Base-by-base conservation (phyloP, 2,888 invertebrate genomes). In the Hyles lineata region DNA sequence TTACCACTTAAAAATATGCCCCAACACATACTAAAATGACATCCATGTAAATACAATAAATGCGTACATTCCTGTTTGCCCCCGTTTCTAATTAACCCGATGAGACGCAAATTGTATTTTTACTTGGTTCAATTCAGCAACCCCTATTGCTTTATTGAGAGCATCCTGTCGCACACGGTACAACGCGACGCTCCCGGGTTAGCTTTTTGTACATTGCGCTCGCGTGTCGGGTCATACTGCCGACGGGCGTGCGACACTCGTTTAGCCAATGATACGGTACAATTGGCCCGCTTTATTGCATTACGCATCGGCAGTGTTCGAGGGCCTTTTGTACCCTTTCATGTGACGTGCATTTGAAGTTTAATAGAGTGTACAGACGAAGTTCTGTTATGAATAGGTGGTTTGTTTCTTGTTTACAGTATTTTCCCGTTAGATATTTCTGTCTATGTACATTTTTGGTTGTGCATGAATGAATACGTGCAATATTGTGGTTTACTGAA, bases 191-290 rank as follows among this genome's bases (percentile, higher is more conserved):
- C 23, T 67, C 67, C 67, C 50, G 67, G 50, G 15, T 23, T 23
- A 67, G 67, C 67, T 67, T 67, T 67, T 67, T 50, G 67, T 50
- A 43, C 43, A 67, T 67, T 50, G 23, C 67, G 43, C 43, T 67
- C 67, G 67, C 67, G 67, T 67, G 67, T 67, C 67, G 50, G 67
- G 50, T 50, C 50, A 67, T 50, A 67, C 23, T 23, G 43, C 43
- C 67, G 63, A 50, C 67, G 50, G 50, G 67, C 67, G 67, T 50
- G 50, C 67, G 67, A 67, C 67, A 67, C 23, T 67, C 50, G 67
- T 67, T 67, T 67, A 67, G 50, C 50, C 50, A 67, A 67, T 67
- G 67, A 67, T 63, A 63, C 63, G 63, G 63, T 43, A 63, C 67
- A 67, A 67, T 67, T 67, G 67, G 67, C 50, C 23, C 67, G 67